Base-by-base conservation (phyloP, 1,140 invertebrate genomes). In the Meloidogyne hapla region DNA sequence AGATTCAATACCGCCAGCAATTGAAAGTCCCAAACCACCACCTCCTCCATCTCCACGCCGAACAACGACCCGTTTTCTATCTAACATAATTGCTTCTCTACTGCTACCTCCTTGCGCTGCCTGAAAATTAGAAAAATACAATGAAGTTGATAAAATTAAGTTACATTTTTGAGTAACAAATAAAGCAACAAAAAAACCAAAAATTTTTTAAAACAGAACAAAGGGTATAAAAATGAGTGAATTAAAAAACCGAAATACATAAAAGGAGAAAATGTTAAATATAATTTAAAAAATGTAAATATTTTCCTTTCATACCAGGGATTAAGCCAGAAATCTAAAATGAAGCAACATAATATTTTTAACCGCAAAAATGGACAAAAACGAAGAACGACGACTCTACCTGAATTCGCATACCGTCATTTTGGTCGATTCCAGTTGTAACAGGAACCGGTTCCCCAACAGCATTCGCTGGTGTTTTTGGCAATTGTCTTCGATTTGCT, bases 1-100 rank as follows among this genome's bases (percentile, higher is more conserved):
- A 2, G 84, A 87, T 18, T 85, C 85, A 62, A 81, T 64, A 13
- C 85, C 86, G n/a, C 85, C 86, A 25, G 86, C 86, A 63, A 86
- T 87, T n/a, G 83, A 83, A 18, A 87, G 74, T n/a, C 86, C 86
- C 26, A 87, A 66, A 21, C 82, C 83, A 45, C 40, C 61, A 62
- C 83, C 78, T 18, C 77, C 18, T 25, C 83, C 83, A 23, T 81
- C 80, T 25, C 28, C 83, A 28, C 83, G 71, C 25, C 77, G 74
- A n/a, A 83, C 73, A n/a, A 78, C n/a, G 9, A 83, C 65, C 40
- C 70, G 82, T 45, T 76, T 73, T 18, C 71, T 33, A 6, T 56
- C 28, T 8, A 38, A 13, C 23, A 74, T 10, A 74, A 6, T 33
- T 8, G 3, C 40, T 2, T 66, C 71, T 6, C 15, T n/a, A 21